Evolutionary conservation across 2,797 vertebrate genomes (phyloP).

Genomic region (Kryptopterus vitreolus): DNA sequence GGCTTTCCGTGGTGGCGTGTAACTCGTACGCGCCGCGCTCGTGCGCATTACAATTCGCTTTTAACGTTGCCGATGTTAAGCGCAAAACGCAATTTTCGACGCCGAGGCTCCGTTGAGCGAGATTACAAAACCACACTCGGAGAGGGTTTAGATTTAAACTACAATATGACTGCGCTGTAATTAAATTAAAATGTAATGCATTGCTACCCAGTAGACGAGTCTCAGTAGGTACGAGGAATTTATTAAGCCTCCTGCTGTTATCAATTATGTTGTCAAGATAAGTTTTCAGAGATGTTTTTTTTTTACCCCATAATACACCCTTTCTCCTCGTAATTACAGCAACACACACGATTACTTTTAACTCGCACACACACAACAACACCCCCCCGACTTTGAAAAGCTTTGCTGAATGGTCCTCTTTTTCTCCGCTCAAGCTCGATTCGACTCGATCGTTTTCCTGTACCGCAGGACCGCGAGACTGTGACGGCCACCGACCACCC

Average conservation of each 20-base stretch:
- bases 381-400: background rate
- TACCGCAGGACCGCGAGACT: constrained; percentile 63
- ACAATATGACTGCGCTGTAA: constrained; percentile 67
- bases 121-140: constrained; percentile 9
- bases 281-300: constrained; percentile 70
- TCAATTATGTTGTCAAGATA: constrained; percentile 73
- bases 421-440: constrained; percentile 55
- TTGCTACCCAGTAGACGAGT: constrained; percentile 61
- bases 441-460: constrained; percentile 68
- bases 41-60: background rate
- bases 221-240: constrained; percentile 60
- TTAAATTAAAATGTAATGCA: constrained; percentile 67
- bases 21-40: no score
- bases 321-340: constrained; percentile 36
- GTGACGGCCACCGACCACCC: constrained; percentile 68
- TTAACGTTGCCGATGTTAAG: background rate
- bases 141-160: constrained; percentile 55
- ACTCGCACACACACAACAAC: background rate
- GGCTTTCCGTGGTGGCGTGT: background rate
- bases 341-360: constrained; percentile 16
- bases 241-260: constrained; percentile 70
- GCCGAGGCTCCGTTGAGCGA: background rate
- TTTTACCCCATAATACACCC: constrained; percentile 62
- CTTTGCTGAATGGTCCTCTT: background rate
- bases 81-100: background rate